Percentiles rank a stretch among this genome's conserved stretches.
Conservation (phyloP, 2,797 vertebrate species). For the Trachurus trachurus region DNA sequence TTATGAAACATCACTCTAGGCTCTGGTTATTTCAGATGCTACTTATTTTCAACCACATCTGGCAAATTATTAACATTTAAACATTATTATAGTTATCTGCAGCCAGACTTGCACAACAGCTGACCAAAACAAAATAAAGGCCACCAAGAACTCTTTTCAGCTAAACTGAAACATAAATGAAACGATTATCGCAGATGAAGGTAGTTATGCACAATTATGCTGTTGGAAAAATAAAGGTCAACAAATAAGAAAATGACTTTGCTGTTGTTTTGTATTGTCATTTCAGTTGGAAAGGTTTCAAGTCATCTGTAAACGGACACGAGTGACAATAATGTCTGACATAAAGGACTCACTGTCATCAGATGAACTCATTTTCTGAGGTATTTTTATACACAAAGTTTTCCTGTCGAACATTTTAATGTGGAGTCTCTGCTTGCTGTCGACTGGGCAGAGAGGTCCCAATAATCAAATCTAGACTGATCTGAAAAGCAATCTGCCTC, state of each 20-base stretch:
- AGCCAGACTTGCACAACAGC: neutral
- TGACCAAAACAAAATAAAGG: neutral
- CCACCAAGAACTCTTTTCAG: neutral
- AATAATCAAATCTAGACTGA: constrained; percentile 33
- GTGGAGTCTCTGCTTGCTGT: constrained; percentile 15
- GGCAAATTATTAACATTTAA: neutral
- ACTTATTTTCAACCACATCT: neutral
- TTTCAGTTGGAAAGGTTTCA: too few relatives aligned
- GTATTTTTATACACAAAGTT: constrained; percentile 7
- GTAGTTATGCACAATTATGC: neutral
- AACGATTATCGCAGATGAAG: neutral
- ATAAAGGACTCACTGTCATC: neutral
- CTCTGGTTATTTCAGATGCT: neutral
- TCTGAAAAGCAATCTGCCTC: constrained; percentile 57
- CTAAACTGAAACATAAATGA: neutral
- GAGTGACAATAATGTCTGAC: too few relatives aligned
- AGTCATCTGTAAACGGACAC: too few relatives aligned
- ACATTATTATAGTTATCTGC: neutral
- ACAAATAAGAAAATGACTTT: too few relatives aligned
- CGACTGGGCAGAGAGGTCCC: constrained; percentile 9
- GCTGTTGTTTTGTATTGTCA: too few relatives aligned
- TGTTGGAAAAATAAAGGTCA: neutral
- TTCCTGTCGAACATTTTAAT: constrained; percentile 33
- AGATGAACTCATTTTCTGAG: neutral
- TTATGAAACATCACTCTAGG: neutral